A percentile compares a stretch with the other conserved stretches of the same genome.
phyloP scores from a whole-genome alignment of 2,888 invertebrate species.

The Cheilosia scutellata region DNA sequence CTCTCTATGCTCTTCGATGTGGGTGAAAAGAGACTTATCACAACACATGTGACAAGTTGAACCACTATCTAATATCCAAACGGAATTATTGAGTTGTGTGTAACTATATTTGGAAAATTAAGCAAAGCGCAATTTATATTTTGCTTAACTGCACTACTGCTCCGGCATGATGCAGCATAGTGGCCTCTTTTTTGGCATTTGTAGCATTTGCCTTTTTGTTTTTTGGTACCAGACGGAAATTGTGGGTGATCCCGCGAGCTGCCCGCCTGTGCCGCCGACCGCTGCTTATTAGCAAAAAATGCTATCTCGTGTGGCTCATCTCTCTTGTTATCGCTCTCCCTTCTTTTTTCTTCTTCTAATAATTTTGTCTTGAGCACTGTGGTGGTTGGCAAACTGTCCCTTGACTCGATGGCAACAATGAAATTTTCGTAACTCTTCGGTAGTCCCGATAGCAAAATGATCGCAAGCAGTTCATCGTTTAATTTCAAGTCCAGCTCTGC shows the following conservation, averaged over 20 bases:
- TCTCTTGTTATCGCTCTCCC: constrained; percentile 5
- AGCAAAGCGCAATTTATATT: constrained; percentile 28
- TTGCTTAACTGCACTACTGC: background rate
- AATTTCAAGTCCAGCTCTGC: constrained; percentile 16
- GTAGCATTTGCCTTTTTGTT: constrained; percentile 23
- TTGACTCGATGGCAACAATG: constrained; percentile 21
- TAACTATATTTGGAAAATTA: constrained; percentile 8
- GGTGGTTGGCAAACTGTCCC: constrained; percentile 21
- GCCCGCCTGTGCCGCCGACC: background rate
- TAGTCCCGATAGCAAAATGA: constrained; percentile 16
- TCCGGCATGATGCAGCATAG: constrained; percentile 9
- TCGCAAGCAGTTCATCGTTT: constrained; percentile 13
- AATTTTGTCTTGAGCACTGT: constrained; percentile 40
- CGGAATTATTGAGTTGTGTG: constrained; percentile 12
- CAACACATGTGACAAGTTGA: constrained; percentile 19
- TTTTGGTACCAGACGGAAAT: background rate
- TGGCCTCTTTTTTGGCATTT: constrained; percentile 47
- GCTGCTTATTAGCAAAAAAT: constrained; percentile 33
- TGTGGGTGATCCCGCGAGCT: background rate
- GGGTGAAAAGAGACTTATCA: constrained; percentile 4
- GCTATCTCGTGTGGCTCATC: constrained; percentile 29
- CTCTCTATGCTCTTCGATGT: constrained; percentile 10
- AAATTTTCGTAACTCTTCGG: constrained; percentile 37
- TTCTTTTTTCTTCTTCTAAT: constrained; percentile 42
- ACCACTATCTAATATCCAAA: constrained; percentile 22